Evolutionary conservation across 2,797 vertebrate species (phyloP).

Genomic region (Neosilurus hyrtlii): DNA sequence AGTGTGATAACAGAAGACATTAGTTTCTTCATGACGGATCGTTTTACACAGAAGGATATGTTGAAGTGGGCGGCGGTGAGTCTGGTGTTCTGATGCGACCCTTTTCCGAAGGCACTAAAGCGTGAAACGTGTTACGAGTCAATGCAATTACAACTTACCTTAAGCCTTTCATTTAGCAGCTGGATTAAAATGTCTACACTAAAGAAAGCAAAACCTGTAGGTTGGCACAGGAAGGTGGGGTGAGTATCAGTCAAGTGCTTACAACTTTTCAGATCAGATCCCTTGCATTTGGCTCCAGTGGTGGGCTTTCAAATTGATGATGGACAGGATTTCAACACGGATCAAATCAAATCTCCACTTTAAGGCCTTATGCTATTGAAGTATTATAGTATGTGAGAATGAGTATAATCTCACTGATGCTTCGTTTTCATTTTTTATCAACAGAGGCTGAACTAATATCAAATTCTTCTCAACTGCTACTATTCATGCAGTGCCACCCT

Average conservation of each 20-base stretch:
- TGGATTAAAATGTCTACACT: conserved; percentile 52
- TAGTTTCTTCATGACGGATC: conserved; percentile 12
- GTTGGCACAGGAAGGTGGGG: conserved; percentile 30
- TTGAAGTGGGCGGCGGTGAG: conserved; percentile 1
- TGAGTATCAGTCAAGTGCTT: conserved; percentile 33
- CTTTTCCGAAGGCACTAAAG: conserved; percentile 45
- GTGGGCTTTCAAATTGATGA: background rate
- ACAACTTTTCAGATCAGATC: conserved; percentile 23
- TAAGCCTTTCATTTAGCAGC: conserved; percentile 53
- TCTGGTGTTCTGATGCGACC: conserved; percentile 20
- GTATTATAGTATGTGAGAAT: conserved; percentile 19
- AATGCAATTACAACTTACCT: conserved; percentile 55
- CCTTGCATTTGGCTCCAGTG: background rate
- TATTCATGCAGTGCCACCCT: background rate
- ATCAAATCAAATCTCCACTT: conserved; percentile 18
- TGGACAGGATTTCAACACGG: conserved; percentile 17
- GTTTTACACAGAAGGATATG: background rate
- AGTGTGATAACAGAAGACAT: conserved; percentile 5
- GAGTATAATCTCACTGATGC: conserved; percentile 20
- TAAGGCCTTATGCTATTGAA: conserved; percentile 10
- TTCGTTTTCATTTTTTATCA: conserved; percentile 2
- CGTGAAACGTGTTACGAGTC: conserved; percentile 57
- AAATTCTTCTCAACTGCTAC: background rate
- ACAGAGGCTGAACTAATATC: conserved; percentile 22
- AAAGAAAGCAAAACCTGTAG: conserved; percentile 34